Conservation (phyloP, 1,140 invertebrate genomes). For the Ooceraea biroi region DNA sequence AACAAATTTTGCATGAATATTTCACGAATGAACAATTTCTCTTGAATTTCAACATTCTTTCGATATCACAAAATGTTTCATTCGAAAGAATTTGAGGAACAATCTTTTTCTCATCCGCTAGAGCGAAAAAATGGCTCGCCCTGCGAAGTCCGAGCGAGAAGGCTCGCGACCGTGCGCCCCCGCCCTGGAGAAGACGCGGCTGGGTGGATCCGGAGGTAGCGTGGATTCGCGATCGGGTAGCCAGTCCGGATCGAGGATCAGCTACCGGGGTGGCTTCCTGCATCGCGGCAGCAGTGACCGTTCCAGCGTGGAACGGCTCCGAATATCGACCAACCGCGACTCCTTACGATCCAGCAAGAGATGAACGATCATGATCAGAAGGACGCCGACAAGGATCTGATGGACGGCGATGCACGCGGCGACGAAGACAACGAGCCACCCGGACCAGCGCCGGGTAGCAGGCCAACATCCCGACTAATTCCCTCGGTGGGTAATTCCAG, state of each 20-base stretch:
- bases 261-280: conserved; percentile 72
- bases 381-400: conserved; percentile 79
- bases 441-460: conserved; percentile 84
- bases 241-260: conserved; percentile 82
- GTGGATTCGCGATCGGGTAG: conserved; percentile 84
- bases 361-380: conserved; percentile 78
- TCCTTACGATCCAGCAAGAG: conserved; percentile 80
- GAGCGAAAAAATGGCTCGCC: conserved; percentile 82
- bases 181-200: conserved; percentile 82
- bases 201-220: conserved; percentile 83
- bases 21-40: no score
- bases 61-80: no score
- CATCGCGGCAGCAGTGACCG: conserved; percentile 81
- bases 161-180: conserved; percentile 79
- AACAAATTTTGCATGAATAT: no score
- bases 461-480: conserved; percentile 84
- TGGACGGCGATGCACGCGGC: conserved; percentile 81
- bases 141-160: conserved; percentile 83
- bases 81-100: not conserved
- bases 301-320: conserved; percentile 80
- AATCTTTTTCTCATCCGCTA: conserved; percentile 27
- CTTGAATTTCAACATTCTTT: no score
- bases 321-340: conserved; percentile 82
- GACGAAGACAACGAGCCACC: conserved; percentile 85
- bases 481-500: conserved; percentile 78